Base-by-base conservation (phyloP, 1,140 invertebrate species). In the Drosophila kohkoa region DNA sequence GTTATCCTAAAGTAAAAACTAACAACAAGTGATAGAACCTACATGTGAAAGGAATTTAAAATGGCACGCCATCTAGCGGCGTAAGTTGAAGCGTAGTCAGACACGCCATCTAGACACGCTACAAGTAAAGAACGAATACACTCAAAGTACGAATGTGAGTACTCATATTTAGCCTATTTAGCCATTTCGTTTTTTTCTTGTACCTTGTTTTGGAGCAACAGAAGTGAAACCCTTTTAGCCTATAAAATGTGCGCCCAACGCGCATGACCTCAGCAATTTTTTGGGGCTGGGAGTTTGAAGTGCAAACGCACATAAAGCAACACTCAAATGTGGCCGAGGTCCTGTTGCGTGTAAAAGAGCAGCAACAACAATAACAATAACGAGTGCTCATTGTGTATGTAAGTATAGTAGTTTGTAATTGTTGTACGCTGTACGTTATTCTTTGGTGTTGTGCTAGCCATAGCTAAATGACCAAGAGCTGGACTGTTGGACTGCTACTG, bases 261-360 rank as follows among this genome's bases (percentile, higher is more conserved):
- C 81, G 85, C 85, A 89, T 89, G 85, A 89, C 85, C 86, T 89
- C 78, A 89, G 68, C 85, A 85, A 85, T 89, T 89, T 89, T 38
- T 11, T 25, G 20, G 20, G 35, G 81, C 79, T 78, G 78, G 66
- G 66, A 85, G 64, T 89, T 25, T 88, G 68, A 81, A 85, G 85
- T 81, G 83, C 82, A 79, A 79, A 86, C 80, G 86, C 85, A 85
- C 85, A 85, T 70, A 43, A 59, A 46, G 16, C 62, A 15, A 58
- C 35, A 54, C 49, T 25, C 65, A 38, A 64, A 59, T 66, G 59
- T 38, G 35, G 49, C 45, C 49, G 51, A 59, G 82, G 79, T 82
- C 83, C 82, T 88, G 82, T 87, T 87, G 82, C 82, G 82, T 87
- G 82, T 49, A 28, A 28, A 51, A 51, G 20, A 38, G 25, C 63